phyloP scores from a whole-genome alignment of 2,113 vertebrate genomes.

The Hassar affinis region DNA sequence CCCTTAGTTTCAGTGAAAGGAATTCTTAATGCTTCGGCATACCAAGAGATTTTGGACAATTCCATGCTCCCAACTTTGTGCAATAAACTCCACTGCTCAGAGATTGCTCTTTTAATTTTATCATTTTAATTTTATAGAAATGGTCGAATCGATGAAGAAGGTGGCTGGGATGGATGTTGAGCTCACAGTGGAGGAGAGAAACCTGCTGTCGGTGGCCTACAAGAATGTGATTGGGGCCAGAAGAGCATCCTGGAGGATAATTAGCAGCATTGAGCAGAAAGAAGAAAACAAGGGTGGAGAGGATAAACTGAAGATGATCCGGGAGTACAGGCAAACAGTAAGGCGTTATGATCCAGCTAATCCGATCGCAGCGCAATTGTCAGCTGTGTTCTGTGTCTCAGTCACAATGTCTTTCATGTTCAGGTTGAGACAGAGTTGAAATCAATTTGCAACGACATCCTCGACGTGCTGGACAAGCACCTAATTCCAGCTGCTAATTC shows the following conservation, averaged over 20 bases:
- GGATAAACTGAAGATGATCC: conserved; percentile 97
- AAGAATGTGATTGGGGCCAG: conserved; percentile 98
- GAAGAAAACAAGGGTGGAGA: conserved; percentile 94
- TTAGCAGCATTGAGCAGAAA: conserved; percentile 98
- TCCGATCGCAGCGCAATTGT: background rate
- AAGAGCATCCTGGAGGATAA: conserved; percentile 99
- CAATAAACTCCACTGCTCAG: background rate
- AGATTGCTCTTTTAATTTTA: background rate
- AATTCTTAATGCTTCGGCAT: too few relatives aligned
- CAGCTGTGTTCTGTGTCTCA: background rate
- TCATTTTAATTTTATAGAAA: conserved; percentile 75
- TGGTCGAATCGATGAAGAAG: conserved; percentile 98
- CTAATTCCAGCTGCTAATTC: conserved; percentile 94
- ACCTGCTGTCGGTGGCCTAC: conserved; percentile 96
- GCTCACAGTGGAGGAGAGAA: conserved; percentile 96
- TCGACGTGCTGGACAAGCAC: conserved; percentile 97
- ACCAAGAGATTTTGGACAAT: too few relatives aligned
- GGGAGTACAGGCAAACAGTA: conserved; percentile 97
- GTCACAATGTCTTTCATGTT: conserved; percentile 6
- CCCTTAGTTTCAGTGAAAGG: too few relatives aligned
- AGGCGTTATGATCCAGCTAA: conserved; percentile 27
- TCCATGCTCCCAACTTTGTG: too few relatives aligned
- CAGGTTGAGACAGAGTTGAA: conserved; percentile 97
- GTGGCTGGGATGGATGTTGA: conserved; percentile 95
- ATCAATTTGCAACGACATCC: conserved; percentile 95